A percentile compares a stretch with the other conserved stretches of the same genome.
Evolutionary conservation across 2,113 vertebrate genomes (phyloP).

Genomic region (Hymenochirus boettgeri): DNA sequence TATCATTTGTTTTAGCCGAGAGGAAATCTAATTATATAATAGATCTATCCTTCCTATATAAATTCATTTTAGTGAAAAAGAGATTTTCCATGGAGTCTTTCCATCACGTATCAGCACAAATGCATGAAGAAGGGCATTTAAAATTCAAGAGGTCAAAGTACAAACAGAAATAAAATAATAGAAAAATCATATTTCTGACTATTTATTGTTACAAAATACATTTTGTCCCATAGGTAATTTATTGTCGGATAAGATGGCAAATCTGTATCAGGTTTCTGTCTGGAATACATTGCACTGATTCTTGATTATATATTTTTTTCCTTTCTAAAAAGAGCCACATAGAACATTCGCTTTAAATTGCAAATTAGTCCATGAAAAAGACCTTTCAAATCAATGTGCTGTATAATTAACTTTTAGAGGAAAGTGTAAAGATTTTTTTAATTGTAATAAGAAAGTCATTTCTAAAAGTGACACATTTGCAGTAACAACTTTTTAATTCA

Average conservation of each 20-base stretch:
- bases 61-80: slow-evolving; percentile 4
- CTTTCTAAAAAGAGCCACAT: not conserved
- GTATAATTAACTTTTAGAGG: slow-evolving; percentile 13
- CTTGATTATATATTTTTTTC: not conserved
- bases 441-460: not conserved
- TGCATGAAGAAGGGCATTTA: slow-evolving; percentile 15
- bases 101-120: not conserved
- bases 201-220: slow-evolving; percentile 19
- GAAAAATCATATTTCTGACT: slow-evolving; percentile 15
- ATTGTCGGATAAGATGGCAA: not conserved
- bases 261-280: not conserved
- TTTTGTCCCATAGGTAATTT: not conserved
- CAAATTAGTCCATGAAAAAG: not conserved
- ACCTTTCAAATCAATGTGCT: not conserved
- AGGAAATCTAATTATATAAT: slow-evolving; percentile 23
- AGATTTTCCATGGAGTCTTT: slow-evolving; percentile 8
- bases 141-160: slow-evolving; percentile 22
- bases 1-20: slow-evolving; percentile 32
- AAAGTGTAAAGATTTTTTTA: not conserved
- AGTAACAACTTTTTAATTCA: no score
- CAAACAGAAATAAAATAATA: slow-evolving; percentile 15
- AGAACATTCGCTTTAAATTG: slow-evolving; percentile 2
- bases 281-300: not conserved
- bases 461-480: no score
- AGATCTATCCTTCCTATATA: slow-evolving; percentile 3